Conservation (phyloP, 2,113 vertebrate genomes). For the Axis porcinus region DNA sequence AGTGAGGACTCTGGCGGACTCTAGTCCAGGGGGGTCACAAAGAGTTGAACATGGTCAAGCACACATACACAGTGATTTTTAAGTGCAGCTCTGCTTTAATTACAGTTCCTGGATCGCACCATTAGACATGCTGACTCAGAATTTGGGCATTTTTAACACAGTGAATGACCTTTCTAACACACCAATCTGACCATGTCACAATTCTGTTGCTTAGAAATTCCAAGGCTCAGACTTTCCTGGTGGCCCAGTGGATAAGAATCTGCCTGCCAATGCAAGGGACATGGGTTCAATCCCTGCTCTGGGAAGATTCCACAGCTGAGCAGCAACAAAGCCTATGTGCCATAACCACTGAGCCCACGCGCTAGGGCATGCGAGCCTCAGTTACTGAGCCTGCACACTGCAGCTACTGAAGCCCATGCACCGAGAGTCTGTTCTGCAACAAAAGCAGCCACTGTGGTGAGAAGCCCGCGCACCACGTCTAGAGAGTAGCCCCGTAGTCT, state of each 20-base stretch:
- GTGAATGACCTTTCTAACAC: neutral
- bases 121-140: neutral
- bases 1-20: neutral
- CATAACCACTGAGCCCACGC: neutral
- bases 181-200: neutral
- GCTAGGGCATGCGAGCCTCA: neutral
- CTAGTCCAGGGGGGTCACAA: neutral
- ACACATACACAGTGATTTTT: neutral
- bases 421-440: neutral
- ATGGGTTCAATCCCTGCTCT: neutral
- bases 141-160: neutral
- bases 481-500: neutral
- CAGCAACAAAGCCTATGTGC: neutral
- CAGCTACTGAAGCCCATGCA: neutral
- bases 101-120: neutral
- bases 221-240: neutral
- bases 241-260: neutral
- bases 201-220: neutral
- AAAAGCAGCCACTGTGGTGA: neutral
- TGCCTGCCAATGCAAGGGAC: neutral
- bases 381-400: neutral
- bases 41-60: neutral
- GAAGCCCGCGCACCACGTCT: rapidly evolving
- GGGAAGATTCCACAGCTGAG: neutral
- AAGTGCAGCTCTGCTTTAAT: neutral